Conservation (phyloP, 2,113 vertebrate species). For the Anser brachyrhynchus region DNA sequence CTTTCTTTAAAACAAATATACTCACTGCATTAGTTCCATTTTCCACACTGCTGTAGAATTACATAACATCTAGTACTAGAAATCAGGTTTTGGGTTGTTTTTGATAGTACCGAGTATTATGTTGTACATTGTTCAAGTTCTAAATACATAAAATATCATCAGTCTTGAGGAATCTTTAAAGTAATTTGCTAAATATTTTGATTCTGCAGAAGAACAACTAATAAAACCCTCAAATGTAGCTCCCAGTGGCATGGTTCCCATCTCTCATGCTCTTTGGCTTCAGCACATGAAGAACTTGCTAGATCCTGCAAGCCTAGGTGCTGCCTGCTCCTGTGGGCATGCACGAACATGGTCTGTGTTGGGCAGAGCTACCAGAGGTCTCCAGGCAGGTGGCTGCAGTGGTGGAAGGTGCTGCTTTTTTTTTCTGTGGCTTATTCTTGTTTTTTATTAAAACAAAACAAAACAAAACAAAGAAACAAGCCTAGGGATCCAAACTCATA, state of each 20-base stretch:
- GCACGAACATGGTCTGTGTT: rapidly evolving
- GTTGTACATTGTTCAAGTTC: conserved; percentile 78
- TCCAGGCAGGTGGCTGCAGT: neutral
- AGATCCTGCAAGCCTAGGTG: neutral
- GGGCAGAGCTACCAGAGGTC: neutral
- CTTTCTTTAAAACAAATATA: conserved; percentile 63
- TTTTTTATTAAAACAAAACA: neutral
- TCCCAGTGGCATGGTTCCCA: conserved; percentile 42
- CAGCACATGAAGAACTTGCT: neutral
- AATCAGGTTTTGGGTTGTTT: conserved; percentile 67
- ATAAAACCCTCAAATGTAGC: conserved; percentile 77
- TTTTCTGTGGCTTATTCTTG: neutral
- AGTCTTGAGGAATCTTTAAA: conserved; percentile 75
- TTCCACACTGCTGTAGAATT: conserved; percentile 66
- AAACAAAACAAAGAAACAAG: neutral
- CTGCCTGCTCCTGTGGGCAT: neutral
- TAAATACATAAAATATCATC: conserved; percentile 70
- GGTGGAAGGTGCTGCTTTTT: neutral
- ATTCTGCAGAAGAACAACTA: conserved; percentile 81
- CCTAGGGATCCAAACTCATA: neutral
- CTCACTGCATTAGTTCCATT: conserved; percentile 66
- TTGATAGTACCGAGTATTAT: conserved; percentile 74
- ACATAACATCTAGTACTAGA: conserved; percentile 73
- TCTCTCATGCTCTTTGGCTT: conserved; percentile 2
- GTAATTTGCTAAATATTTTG: conserved; percentile 83